These are phyloP conservation scores for Diorhabda sublineata DNA, from an alignment of 1,140 invertebrate species.

Conservation along the genomic window DNA sequence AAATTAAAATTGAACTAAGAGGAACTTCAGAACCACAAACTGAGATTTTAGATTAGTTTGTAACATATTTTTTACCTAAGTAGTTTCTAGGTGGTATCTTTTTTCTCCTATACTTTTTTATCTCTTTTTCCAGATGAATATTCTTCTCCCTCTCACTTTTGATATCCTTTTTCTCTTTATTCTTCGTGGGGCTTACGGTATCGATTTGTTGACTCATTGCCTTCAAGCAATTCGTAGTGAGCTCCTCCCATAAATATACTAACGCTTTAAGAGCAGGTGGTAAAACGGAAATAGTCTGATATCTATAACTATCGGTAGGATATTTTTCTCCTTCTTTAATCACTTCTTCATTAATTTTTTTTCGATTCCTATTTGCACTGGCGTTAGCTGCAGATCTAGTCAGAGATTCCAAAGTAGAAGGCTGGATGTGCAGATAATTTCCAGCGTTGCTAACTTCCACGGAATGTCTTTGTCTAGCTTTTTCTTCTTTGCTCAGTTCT, in stretches of 20 bases:
- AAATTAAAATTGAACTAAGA: too few relatives aligned
- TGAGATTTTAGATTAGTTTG: background rate
- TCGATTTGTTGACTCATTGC: conserved; percentile 59
- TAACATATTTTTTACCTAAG: conserved; percentile 37
- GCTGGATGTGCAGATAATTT: conserved; percentile 73
- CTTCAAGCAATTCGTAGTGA: conserved; percentile 66
- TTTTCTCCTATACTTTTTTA: conserved; percentile 54
- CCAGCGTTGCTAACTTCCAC: conserved; percentile 77
- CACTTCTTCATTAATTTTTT: conserved; percentile 51
- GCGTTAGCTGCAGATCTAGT: conserved; percentile 72
- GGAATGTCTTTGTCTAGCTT: conserved; percentile 73
- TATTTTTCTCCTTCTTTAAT: conserved; percentile 52
- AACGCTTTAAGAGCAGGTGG: conserved; percentile 82
- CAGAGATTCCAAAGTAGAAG: conserved; percentile 69
- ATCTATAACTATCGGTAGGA: conserved; percentile 27
- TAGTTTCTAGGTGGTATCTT: conserved; percentile 50
- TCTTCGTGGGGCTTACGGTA: conserved; percentile 49
- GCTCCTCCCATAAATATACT: conserved; percentile 83
- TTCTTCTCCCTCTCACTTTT: conserved; percentile 48
- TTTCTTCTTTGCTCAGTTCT: conserved; percentile 54
- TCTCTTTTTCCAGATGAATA: conserved; percentile 50
- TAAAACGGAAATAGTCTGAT: conserved; percentile 65
- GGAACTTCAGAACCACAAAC: too few relatives aligned
- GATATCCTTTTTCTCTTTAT: conserved; percentile 48
- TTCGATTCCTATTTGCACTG: conserved; percentile 61